These are phyloP conservation scores for Cacatua alba DNA, from an alignment of 2,113 vertebrate genomes.

Conservation along the genomic window DNA sequence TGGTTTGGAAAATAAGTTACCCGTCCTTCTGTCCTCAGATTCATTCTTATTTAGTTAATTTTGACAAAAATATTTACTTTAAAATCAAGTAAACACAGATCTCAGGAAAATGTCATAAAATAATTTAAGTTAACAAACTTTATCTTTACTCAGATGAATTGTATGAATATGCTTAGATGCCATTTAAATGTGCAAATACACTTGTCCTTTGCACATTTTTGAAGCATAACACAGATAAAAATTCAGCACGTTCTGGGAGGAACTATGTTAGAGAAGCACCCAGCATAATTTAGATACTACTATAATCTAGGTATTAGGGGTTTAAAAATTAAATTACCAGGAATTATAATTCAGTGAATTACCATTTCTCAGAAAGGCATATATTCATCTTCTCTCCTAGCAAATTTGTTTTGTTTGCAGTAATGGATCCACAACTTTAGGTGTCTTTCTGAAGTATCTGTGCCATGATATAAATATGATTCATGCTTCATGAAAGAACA, in stretches of 20 bases:
- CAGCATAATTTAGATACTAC: background rate
- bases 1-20: background rate
- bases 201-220: background rate
- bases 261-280: background rate
- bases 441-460: background rate
- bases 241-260: background rate
- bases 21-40: background rate
- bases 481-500: background rate
- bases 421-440: background rate
- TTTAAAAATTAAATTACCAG: background rate
- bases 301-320: background rate
- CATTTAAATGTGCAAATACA: background rate
- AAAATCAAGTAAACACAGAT: background rate
- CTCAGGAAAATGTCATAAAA: background rate
- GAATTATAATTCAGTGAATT: background rate
- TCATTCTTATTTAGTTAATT: background rate
- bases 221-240: background rate
- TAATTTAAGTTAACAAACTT: background rate
- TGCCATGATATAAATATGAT: background rate
- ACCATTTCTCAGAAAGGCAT: background rate
- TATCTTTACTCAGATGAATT: background rate
- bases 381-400: background rate
- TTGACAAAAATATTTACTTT: constrained; percentile 21
- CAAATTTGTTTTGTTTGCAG: background rate
- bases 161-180: background rate